Evolutionary conservation across 1,140 invertebrate genomes (phyloP), one percentile per base, ranked within the genome.

Genomic region (Tribolium madens): DNA sequence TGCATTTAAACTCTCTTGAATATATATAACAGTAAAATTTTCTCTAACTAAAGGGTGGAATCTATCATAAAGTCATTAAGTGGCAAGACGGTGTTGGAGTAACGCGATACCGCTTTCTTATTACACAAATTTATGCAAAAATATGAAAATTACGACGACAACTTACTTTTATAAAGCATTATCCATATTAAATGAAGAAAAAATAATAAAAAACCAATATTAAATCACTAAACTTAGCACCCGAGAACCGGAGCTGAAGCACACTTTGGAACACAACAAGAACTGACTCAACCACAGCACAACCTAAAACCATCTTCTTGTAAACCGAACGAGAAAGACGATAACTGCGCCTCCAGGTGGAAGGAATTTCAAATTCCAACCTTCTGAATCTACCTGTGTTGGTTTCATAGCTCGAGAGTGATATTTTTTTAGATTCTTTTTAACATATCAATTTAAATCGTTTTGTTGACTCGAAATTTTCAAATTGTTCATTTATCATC

Each of bases 151-250:
- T 72, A 71, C 26, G 46, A 50, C 26, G 70, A 72, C 46, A 72
- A 72, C 70, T 72, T 72, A 72, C 70, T 72, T 72, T 72, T 72
- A 72, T 72, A 48, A 52, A 50, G 47, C 70, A 72, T 72, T 72
- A 72, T 72, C 70, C 70, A 72, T 72, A 50, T 31, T 72, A 72
- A 72, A 48, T 52, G 42, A 72, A 72, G 14, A 64, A 64, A 64
- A 64, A 10, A 42, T 42, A 42, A 64, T 12, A 64, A 64, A 64
- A 64, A 64, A 57, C 31, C 57, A 33, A 64, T 64, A 64, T 64
- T 64, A 64, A 64, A 64, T 64, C 57, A 64, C 57, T 13, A 64
- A 64, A 57, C 15, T 57, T 14, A 33, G 57, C 57, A 64, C 57
- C 57, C 33, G 53, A 60, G 21, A 64, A 64, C 57, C 57, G 57